Evolutionary conservation across 2,113 vertebrate species (phyloP).

Genomic region (Pyrgilauda ruficollis): DNA sequence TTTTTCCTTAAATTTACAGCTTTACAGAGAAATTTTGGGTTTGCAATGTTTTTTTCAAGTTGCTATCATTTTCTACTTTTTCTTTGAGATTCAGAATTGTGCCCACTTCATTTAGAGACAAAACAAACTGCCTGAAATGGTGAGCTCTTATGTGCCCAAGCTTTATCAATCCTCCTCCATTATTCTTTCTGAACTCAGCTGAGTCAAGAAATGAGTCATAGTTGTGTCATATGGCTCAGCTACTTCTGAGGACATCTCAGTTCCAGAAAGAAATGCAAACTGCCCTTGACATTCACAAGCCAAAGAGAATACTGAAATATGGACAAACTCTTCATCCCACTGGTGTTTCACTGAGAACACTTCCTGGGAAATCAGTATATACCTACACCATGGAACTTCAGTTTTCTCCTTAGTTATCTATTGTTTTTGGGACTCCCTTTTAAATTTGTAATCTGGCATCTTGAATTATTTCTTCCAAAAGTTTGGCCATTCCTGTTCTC

Average conservation of each 20-base stretch:
- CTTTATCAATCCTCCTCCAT: not conserved
- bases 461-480: not conserved
- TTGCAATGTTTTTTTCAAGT: slow-evolving; percentile 27
- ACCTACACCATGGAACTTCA: not conserved
- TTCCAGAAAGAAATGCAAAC: not conserved
- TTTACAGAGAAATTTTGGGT: slow-evolving; percentile 9
- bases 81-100: slow-evolving; percentile 33
- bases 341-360: not conserved
- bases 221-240: not conserved
- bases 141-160: not conserved
- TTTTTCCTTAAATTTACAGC: slow-evolving; percentile 37
- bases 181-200: slow-evolving; percentile 9
- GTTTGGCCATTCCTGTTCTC: not conserved
- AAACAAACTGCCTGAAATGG: not conserved
- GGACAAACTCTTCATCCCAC: not conserved
- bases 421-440: not conserved
- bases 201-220: slow-evolving; percentile 47
- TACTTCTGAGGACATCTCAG: not conserved
- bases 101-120: slow-evolving; percentile 3
- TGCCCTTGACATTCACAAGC: not conserved
- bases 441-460: not conserved
- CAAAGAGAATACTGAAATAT: not conserved
- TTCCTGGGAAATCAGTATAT: not conserved
- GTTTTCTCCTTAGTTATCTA: not conserved
- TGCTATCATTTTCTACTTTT: slow-evolving; percentile 22